Base-by-base conservation (phyloP, 2,797 vertebrate genomes). In the Micropoecilia bifurca region DNA sequence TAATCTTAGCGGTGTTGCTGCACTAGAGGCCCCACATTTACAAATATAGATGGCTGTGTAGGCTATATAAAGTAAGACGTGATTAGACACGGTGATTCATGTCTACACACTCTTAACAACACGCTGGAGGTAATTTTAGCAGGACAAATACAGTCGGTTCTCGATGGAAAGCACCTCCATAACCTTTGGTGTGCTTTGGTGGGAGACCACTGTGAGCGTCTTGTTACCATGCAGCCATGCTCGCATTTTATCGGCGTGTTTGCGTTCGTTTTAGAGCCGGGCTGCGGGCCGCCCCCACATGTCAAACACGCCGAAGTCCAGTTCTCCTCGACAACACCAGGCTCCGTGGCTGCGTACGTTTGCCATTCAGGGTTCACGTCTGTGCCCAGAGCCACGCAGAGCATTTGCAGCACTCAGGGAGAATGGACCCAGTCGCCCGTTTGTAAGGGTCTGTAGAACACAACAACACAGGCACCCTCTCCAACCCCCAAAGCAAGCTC, bases 391-490 rank as follows among this genome's bases (percentile, higher is more conserved):
- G 95, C 95, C 91, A 96, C 96, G 10, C 90, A 96, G 86, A 96
- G 95, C 4, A 81, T 97, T 88, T 99, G 97, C 92, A 96, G 91
- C 57, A 91, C 93, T 43, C 96, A 96, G 39, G 98, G 97, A 0
- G 57, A 96, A 87, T 99, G 98, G 98, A 99, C 96, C 28, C 96
- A 97, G 89, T 95, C 97, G 5, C 97, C 97, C 0, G 91, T 95
- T 82, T 99, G 98, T 57, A 94, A 97, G 6, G 97, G 98, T 99
- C 80, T 77, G 90, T 88, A 83, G 77, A 85, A 82, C 20, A 74
- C 76, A 61, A 57, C 36, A 47, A 75, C 45, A 81, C 76, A 74
- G n/a, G 13, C 50, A 78, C 81, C 69, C 55, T 74, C 59, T 73
- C 57, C 74, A 28, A 5, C 28, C 61, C 61, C 63, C 36, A 30